A percentile compares a stretch with the other conserved stretches of the same genome.
Evolutionary conservation across 2,797 vertebrate genomes (phyloP).

Genomic region (Parauchenoglanis ngamensis): DNA sequence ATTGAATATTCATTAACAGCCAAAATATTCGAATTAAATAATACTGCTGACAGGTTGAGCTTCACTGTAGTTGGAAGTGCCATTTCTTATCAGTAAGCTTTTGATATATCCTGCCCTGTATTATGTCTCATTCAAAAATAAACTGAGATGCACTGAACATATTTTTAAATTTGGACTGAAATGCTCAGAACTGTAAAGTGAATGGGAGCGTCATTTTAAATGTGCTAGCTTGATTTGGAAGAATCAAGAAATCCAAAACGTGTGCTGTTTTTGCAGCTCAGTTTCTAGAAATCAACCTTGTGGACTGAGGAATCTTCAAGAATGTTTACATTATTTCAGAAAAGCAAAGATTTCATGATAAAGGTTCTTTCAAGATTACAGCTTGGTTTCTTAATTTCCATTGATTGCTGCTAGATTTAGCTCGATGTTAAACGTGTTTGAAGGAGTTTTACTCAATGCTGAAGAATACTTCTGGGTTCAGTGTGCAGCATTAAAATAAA

Average conservation of each 20-base stretch:
- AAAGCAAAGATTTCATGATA: no score
- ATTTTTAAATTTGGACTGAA: background rate
- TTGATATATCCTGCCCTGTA: background rate
- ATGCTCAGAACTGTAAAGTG: background rate
- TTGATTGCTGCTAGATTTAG: background rate
- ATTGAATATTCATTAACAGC: background rate
- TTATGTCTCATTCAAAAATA: background rate
- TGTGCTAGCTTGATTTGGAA: background rate
- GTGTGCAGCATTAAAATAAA: background rate
- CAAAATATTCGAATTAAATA: background rate
- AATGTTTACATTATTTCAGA: background rate
- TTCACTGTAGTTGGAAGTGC: no score
- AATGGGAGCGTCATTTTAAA: background rate
- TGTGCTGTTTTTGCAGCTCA: background rate
- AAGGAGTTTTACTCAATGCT: background rate
- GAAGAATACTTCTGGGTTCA: background rate
- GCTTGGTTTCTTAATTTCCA: background rate
- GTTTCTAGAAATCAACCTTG: background rate
- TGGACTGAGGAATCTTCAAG: background rate
- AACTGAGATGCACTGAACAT: background rate
- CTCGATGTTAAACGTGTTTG: background rate
- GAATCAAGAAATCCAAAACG: background rate
- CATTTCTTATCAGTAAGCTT: background rate
- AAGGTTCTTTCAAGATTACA: background rate
- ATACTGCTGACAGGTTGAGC: no score